phyloP scores from a whole-genome alignment of 2,888 invertebrate genomes.

The Cheiracanthium punctorium region DNA sequence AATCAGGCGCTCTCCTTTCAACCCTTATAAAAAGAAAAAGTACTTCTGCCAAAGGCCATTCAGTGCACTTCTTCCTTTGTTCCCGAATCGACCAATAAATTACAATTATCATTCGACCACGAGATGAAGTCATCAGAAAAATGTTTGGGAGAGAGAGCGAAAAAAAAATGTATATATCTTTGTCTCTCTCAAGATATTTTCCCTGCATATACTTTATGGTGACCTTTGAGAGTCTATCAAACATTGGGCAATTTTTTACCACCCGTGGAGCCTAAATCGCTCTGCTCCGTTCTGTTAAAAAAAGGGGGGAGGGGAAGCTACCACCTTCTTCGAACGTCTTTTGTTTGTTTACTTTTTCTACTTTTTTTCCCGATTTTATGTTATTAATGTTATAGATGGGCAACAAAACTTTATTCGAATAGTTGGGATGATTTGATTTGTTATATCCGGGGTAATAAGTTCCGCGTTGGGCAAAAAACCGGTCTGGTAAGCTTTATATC shows the following conservation, averaged over 20 bases:
- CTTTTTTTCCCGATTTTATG: not conserved
- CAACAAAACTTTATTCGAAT: not conserved
- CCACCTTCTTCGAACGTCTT: not conserved
- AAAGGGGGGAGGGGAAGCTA: not conserved
- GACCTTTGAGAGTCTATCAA: conserved; percentile 48
- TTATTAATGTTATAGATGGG: conserved; percentile 15
- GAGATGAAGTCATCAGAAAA: conserved; percentile 47
- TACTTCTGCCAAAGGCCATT: not conserved
- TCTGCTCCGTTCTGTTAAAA: conserved; percentile 10
- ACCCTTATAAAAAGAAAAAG: not conserved
- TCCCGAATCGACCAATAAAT: conserved; percentile 45
- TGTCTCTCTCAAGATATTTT: conserved; percentile 4
- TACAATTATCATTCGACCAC: conserved; percentile 43
- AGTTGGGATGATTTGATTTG: not conserved
- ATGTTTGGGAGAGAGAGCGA: not conserved
- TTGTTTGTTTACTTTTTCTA: not conserved
- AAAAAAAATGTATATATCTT: not conserved
- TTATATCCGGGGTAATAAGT: conserved; percentile 15
- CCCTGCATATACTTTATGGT: conserved; percentile 45
- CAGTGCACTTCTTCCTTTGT: conserved; percentile 11
- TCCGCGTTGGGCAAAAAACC: not conserved
- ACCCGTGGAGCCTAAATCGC: conserved; percentile 27
- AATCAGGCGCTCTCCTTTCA: not conserved
- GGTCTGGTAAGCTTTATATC: not conserved
- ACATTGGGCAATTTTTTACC: conserved; percentile 34